These are phyloP conservation scores for Lerema accius DNA, from an alignment of 1,140 invertebrate genomes.

Conservation along the genomic window DNA sequence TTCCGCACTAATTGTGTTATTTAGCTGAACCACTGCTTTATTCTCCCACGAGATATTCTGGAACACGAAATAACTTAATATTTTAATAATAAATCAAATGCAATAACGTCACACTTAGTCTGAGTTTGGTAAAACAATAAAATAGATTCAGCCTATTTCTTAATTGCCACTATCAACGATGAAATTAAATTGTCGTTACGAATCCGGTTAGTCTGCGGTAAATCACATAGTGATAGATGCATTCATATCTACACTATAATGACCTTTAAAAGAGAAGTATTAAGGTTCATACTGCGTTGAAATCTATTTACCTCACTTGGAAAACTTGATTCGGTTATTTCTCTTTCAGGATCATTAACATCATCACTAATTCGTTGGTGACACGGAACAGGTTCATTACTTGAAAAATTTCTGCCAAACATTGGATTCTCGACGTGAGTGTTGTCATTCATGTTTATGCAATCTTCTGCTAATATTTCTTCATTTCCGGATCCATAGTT, in stretches of 20 bases:
- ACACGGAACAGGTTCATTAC: conserved; percentile 58
- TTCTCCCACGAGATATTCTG: conserved; percentile 63
- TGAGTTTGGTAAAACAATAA: conserved; percentile 50
- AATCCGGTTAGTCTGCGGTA: conserved; percentile 72
- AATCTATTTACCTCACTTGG: conserved; percentile 60
- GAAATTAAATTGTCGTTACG: conserved; percentile 75
- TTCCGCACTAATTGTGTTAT: conserved; percentile 50
- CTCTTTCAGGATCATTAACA: conserved; percentile 60
- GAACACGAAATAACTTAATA: conserved; percentile 41
- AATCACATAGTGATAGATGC: conserved; percentile 48
- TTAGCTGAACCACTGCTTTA: conserved; percentile 47
- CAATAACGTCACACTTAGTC: conserved; percentile 44
- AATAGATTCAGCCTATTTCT: conserved; percentile 52
- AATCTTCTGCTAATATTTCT: conserved; percentile 57
- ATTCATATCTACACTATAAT: conserved; percentile 19
- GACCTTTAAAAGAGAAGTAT: background rate
- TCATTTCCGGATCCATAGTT: conserved; percentile 59
- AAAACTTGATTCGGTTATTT: conserved; percentile 68
- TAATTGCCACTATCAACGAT: conserved; percentile 61
- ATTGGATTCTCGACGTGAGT: conserved; percentile 53
- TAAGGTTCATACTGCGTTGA: conserved; percentile 46
- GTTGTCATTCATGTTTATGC: conserved; percentile 51
- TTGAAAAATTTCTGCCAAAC: conserved; percentile 58
- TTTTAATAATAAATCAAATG: conserved; percentile 32
- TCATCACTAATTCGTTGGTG: conserved; percentile 59